phyloP scores from a whole-genome alignment of 2,888 invertebrate species.

The Lithodes maja region DNA sequence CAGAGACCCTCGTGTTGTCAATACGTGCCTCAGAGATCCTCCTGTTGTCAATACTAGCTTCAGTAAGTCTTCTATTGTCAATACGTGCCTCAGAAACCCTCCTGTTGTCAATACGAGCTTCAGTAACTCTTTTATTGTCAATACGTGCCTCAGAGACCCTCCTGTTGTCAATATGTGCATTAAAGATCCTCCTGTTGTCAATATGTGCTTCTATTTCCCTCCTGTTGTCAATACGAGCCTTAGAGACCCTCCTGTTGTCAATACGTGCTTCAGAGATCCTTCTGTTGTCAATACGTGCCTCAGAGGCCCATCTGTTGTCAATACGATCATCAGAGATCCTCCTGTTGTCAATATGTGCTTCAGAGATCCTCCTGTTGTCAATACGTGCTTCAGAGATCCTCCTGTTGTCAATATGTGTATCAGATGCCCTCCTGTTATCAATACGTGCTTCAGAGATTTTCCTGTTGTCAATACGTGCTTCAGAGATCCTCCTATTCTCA shows the following conservation, averaged over 20 bases:
- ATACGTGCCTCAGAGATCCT: not conserved
- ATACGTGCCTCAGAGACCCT: not conserved
- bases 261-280: not conserved
- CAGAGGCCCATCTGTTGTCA: not conserved
- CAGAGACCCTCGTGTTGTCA: not conserved
- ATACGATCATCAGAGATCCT: slow-evolving; percentile 3
- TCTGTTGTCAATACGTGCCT: slow-evolving; percentile 15
- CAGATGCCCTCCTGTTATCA: not conserved
- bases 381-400: not conserved
- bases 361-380: slow-evolving; percentile 12
- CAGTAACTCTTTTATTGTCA: not conserved
- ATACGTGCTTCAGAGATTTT: not conserved
- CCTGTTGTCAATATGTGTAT: slow-evolving; percentile 23
- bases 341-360: not conserved
- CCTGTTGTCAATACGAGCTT: not conserved
- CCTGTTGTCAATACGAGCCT: not conserved
- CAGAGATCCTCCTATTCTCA: slow-evolving; percentile 16
- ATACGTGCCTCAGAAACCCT: not conserved
- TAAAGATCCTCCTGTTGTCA: not conserved
- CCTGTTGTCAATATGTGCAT: not conserved
- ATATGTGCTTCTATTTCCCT: not conserved
- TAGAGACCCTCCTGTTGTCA: not conserved
- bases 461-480: not conserved
- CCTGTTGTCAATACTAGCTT: not conserved
- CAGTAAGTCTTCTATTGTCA: not conserved